Percentiles rank a stretch among this genome's conserved stretches.
Conservation (phyloP, 2,797 vertebrate genomes). For the Fistularia commersonii region DNA sequence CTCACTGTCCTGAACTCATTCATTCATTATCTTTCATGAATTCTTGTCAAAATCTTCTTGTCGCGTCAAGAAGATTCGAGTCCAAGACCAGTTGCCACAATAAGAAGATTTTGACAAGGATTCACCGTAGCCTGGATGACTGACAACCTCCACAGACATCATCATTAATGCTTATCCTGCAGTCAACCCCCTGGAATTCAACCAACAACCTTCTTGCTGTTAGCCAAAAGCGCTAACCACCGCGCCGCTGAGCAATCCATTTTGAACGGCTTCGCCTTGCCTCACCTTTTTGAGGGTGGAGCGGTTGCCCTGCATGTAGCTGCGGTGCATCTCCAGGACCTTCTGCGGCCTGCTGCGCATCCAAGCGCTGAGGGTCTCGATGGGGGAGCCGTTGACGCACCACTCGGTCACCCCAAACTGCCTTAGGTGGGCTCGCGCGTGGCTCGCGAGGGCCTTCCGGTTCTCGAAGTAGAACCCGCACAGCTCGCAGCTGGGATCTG, state of each 20-base stretch:
- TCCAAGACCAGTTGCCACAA: no score
- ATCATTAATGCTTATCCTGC: no score
- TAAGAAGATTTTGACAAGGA: no score
- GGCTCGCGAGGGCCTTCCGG: conserved; percentile 93
- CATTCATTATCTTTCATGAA: no score
- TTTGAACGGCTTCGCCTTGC: no score
- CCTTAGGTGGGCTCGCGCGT: conserved; percentile 89
- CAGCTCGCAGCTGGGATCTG: conserved; percentile 91
- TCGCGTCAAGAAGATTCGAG: no score
- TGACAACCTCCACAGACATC: no score
- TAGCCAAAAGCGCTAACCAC: neutral
- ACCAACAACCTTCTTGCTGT: no score
- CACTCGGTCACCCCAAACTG: conserved; percentile 97
- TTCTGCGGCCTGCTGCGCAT: conserved; percentile 93
- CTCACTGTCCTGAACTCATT: no score
- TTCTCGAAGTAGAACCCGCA: conserved; percentile 97
- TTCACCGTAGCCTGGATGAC: no score
- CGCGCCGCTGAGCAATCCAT: neutral
- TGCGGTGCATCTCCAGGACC: conserved; percentile 87
- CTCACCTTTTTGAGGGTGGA: conserved; percentile 87
- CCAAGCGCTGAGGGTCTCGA: conserved; percentile 96
- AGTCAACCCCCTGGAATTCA: no score
- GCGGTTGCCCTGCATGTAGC: conserved; percentile 88
- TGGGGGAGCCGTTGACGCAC: conserved; percentile 95
- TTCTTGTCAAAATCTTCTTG: no score